These are phyloP conservation scores for Trichoplusia ni DNA, from an alignment of 1,140 invertebrate species.

Conservation along the genomic window DNA sequence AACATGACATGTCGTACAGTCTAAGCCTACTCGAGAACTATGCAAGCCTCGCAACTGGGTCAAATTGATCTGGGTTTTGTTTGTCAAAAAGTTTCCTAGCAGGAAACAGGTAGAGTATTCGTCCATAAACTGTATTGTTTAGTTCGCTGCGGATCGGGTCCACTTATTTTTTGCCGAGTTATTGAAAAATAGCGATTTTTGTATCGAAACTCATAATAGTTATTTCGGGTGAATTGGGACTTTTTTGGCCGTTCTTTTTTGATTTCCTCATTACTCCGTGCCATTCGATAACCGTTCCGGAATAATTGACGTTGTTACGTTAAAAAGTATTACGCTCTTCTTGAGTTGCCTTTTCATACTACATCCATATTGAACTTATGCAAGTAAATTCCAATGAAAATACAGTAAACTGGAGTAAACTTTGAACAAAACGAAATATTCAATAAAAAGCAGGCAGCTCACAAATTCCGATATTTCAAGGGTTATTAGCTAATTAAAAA, in stretches of 20 bases:
- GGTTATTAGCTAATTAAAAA: constrained; percentile 1
- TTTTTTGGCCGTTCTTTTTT: background rate
- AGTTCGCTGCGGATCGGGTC: background rate
- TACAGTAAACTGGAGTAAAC: no score
- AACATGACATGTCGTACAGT: background rate
- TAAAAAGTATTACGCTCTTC: no score
- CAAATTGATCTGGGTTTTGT: background rate
- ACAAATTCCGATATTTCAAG: background rate
- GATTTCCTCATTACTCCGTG: background rate
- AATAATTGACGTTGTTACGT: no score
- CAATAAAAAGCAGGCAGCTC: background rate
- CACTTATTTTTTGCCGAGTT: background rate
- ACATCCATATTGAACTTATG: no score
- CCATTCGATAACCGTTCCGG: no score
- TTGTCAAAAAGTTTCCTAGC: background rate
- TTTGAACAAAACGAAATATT: background rate
- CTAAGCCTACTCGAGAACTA: background rate
- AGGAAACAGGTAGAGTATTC: background rate
- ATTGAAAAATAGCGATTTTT: background rate
- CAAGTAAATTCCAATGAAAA: background rate
- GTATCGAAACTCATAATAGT: no score
- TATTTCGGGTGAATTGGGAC: background rate
- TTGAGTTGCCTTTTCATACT: no score
- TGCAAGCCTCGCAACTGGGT: background rate
- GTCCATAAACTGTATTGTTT: background rate